phyloP scores from a whole-genome alignment of 1,140 invertebrate species.

The Drosophila truncata region DNA sequence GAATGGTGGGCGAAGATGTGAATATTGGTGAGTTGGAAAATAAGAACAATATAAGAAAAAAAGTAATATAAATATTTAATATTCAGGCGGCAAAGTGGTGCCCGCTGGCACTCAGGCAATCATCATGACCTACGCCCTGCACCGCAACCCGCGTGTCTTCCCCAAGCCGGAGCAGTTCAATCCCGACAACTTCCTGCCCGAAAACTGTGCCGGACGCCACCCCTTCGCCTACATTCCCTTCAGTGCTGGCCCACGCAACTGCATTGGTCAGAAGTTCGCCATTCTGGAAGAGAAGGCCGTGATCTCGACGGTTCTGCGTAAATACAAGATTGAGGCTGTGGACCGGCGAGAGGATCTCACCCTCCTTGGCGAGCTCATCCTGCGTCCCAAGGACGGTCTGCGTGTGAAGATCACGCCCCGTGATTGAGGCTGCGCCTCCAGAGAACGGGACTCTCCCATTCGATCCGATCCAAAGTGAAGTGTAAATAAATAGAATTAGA shows the following conservation, averaged over 20 bases:
- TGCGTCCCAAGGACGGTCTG: slow-evolving; percentile 87
- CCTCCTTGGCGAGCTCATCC: slow-evolving; percentile 87
- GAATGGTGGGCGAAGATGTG: slow-evolving; percentile 87
- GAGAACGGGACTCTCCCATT: slow-evolving; percentile 1
- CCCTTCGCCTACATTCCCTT: slow-evolving; percentile 91
- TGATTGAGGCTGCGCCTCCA: slow-evolving; percentile 29
- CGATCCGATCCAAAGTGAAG: slow-evolving; percentile 68
- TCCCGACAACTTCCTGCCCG: slow-evolving; percentile 91
- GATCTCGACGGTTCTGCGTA: slow-evolving; percentile 89
- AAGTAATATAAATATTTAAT: not conserved
- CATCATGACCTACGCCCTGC: slow-evolving; percentile 88
- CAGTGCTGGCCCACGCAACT: slow-evolving; percentile 91
- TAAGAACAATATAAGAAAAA: not conserved
- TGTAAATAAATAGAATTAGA: slow-evolving; percentile 67
- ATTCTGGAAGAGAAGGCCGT: slow-evolving; percentile 91
- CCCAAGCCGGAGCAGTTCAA: slow-evolving; percentile 91
- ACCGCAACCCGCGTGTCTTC: slow-evolving; percentile 89
- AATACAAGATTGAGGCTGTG: slow-evolving; percentile 87
- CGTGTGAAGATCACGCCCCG: slow-evolving; percentile 85
- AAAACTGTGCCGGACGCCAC: slow-evolving; percentile 87
- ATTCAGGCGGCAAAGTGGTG: slow-evolving; percentile 85
- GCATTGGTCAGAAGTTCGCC: slow-evolving; percentile 91
- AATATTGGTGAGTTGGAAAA: slow-evolving; percentile 86
- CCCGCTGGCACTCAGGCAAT: slow-evolving; percentile 87
- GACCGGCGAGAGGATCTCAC: slow-evolving; percentile 87